Evolutionary conservation across 1,140 invertebrate species (phyloP).

Genomic region (Zaprionus taronus): DNA sequence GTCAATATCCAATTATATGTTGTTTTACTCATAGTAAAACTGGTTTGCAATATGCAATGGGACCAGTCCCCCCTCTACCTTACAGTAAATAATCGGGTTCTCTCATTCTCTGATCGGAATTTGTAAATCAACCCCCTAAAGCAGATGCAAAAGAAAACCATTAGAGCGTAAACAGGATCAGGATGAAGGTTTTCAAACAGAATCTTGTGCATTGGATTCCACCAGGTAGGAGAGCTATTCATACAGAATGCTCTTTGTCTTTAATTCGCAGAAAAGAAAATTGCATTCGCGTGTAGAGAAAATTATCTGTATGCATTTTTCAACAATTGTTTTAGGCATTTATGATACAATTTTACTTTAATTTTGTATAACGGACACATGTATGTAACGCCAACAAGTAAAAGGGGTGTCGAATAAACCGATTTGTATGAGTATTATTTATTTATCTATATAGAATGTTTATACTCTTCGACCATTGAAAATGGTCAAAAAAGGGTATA

Average conservation of each 20-base stretch:
- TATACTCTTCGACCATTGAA: too few species aligned
- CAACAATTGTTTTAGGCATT: background rate
- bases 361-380: background rate
- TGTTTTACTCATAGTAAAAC: slow-evolving; percentile 24
- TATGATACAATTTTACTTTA: background rate
- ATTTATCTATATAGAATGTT: too few species aligned
- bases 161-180: slow-evolving; percentile 21
- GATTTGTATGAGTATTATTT: too few species aligned
- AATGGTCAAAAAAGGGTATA: too few species aligned
- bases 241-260: background rate
- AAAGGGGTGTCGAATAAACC: background rate
- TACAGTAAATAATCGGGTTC: background rate
- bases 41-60: slow-evolving; percentile 36
- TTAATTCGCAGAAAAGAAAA: slow-evolving; percentile 25
- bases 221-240: slow-evolving; percentile 33
- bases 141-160: slow-evolving; percentile 21
- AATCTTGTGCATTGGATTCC: slow-evolving; percentile 17
- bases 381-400: background rate
- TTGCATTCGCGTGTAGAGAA: background rate
- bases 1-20: background rate
- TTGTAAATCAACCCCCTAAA: slow-evolving; percentile 46
- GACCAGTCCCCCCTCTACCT: slow-evolving; percentile 10
- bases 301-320: background rate
- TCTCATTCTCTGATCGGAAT: slow-evolving; percentile 62
- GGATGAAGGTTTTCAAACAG: slow-evolving; percentile 19